Base-by-base conservation (phyloP, 92 coral and sea anemone genomes). In the Phenganax stokvisi region DNA sequence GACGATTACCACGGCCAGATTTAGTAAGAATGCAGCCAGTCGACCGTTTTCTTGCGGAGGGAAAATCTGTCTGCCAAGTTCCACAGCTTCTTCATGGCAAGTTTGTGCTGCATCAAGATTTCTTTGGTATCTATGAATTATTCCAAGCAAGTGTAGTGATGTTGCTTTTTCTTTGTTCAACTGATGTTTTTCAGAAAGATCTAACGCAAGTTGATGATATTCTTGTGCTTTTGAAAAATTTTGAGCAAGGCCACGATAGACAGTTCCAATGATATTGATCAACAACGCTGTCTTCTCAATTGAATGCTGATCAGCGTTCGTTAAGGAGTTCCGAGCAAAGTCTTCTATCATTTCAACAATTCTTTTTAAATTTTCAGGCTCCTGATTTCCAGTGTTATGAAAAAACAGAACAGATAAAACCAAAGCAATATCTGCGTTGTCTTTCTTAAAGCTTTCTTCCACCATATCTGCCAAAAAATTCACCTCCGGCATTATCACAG, bases 81-180 rank as follows among this genome's bases (percentile, higher is more conserved):
- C 58, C 10, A 89, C 74, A 10, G 96, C 88, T 9, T 56, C 58
- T 75, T 83, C 87, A 79, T 91, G 96, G 29, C 63, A 75, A 6
- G 77, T 79, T 70, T 72, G 76, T 3, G 92, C 92, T 10, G 56
- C 56, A 27, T 85, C 76, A 27, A 91, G 78, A 79, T 91, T 85
- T 12, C 84, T 86, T 53, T 85, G 84, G 87, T 91, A 91, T 58
- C 96, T 90, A 80, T 89, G 76, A 57, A 91, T 83, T 56, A 89
- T 81, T n/a, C 96, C 96, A n/a, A 91, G 86, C 59, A 89, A 87
- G 83, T 91, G 96, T 20, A 91, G 81, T 11, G 96, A 87, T 71
- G 81, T 85, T 17, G 92, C 96, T 20, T 74, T 78, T 58, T 78
- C 81, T 8, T 84, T 76, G 11, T 44, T 28, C 15, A 27, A 54